Evolutionary conservation across 2,797 vertebrate genomes (phyloP).

Genomic region (Nyctalus aviator): DNA sequence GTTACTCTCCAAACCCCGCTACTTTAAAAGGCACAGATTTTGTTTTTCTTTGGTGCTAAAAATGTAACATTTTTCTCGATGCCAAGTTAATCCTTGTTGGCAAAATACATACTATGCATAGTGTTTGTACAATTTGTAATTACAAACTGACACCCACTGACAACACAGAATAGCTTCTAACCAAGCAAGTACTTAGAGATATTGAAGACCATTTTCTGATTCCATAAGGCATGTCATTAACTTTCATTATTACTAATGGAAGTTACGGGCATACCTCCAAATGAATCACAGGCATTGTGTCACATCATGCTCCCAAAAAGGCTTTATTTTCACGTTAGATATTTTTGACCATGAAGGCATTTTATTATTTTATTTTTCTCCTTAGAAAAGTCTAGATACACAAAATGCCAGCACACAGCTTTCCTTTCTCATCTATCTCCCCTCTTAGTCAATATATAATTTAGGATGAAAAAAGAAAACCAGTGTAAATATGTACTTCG

Average conservation of each 20-base stretch:
- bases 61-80: constrained; percentile 72
- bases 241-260: constrained; percentile 81
- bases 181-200: constrained; percentile 71
- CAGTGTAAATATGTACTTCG: constrained; percentile 24
- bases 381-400: constrained; percentile 28
- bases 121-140: constrained; percentile 81
- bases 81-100: constrained; percentile 81
- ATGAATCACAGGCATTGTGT: constrained; percentile 67
- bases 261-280: constrained; percentile 77
- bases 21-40: constrained; percentile 74
- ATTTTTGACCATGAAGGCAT: constrained; percentile 40
- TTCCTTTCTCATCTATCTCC: neutral
- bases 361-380: constrained; percentile 51
- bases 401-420: neutral
- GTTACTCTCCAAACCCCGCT: constrained; percentile 56
- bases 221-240: constrained; percentile 78
- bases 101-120: constrained; percentile 78
- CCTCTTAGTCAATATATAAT: neutral
- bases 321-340: constrained; percentile 73
- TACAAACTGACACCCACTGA: constrained; percentile 79
- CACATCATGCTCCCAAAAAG: constrained; percentile 54
- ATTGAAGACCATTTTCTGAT: constrained; percentile 77
- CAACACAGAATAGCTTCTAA: constrained; percentile 74
- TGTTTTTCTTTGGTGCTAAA: constrained; percentile 68
- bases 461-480: constrained; percentile 29